A percentile compares a stretch with the other conserved stretches of the same genome.
Conservation (phyloP, 23 tunicate species). For the Ciona savignyi region DNA sequence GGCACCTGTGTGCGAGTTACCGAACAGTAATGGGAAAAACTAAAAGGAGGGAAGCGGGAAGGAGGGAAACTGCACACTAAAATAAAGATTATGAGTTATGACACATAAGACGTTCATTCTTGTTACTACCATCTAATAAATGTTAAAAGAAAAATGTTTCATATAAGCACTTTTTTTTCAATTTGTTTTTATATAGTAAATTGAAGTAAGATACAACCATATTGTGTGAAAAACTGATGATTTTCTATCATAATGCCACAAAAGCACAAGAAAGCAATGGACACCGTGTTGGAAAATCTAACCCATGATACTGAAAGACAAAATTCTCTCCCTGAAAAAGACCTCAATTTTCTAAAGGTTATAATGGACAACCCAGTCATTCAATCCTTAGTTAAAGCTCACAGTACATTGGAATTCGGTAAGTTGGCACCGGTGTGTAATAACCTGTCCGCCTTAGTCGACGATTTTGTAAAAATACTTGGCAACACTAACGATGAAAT, state of each 20-base stretch:
- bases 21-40: no score
- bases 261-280: not conserved
- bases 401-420: constrained; percentile 19
- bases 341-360: constrained; percentile 21
- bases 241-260: not conserved
- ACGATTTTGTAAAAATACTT: not conserved
- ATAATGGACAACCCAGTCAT: constrained; percentile 51
- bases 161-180: no score
- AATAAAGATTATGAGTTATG: no score
- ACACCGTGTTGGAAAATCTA: not conserved
- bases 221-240: no score
- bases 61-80: no score
- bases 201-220: no score
- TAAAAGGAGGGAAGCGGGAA: no score
- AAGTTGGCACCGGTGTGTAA: not conserved
- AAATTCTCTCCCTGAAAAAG: constrained; percentile 2
- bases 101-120: no score
- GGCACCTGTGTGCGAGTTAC: no score
- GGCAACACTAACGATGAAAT: not conserved
- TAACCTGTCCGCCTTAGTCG: constrained; percentile 14
- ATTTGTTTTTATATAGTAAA: no score
- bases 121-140: no score
- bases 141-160: no score
- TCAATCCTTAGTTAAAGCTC: constrained; percentile 55
- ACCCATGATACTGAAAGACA: not conserved